phyloP scores from a whole-genome alignment of 2,888 invertebrate species.

The Biston stratarius region DNA sequence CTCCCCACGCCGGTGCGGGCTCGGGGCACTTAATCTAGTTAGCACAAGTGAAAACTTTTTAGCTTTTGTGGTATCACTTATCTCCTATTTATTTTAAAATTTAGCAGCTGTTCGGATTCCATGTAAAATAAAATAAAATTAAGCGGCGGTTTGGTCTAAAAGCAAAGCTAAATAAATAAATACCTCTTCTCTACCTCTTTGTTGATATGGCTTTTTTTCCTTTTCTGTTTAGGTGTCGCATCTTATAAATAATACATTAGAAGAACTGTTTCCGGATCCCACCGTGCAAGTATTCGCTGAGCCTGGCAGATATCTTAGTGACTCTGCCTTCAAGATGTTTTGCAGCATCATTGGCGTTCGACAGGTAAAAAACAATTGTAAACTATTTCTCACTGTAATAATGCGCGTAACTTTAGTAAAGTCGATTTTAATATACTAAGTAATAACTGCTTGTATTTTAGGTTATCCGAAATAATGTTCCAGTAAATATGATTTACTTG shows the following conservation, averaged over 20 bases:
- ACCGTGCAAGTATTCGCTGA: constrained; percentile 57
- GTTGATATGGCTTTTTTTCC: not conserved
- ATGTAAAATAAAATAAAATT: no score
- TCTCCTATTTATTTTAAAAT: no score
- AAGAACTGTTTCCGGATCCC: constrained; percentile 58
- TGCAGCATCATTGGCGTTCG: constrained; percentile 54
- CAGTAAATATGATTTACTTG: constrained; percentile 58
- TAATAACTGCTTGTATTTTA: constrained; percentile 37
- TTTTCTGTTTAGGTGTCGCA: constrained; percentile 47
- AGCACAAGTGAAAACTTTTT: no score
- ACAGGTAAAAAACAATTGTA: constrained; percentile 44
- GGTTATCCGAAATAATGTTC: constrained; percentile 52
- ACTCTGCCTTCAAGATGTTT: constrained; percentile 54
- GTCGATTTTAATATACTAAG: not conserved
- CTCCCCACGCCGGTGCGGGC: no score
- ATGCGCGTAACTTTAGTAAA: not conserved
- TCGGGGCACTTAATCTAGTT: no score
- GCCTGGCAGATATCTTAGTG: constrained; percentile 58
- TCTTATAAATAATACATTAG: constrained; percentile 53
- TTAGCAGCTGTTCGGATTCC: no score
- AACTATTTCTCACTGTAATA: not conserved
- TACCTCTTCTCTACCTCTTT: no score
- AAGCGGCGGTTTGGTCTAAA: no score
- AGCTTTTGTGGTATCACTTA: no score
- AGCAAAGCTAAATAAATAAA: no score